Evolutionary conservation across 2,113 vertebrate genomes (phyloP).

Genomic region (Corythornis madagascariensis): DNA sequence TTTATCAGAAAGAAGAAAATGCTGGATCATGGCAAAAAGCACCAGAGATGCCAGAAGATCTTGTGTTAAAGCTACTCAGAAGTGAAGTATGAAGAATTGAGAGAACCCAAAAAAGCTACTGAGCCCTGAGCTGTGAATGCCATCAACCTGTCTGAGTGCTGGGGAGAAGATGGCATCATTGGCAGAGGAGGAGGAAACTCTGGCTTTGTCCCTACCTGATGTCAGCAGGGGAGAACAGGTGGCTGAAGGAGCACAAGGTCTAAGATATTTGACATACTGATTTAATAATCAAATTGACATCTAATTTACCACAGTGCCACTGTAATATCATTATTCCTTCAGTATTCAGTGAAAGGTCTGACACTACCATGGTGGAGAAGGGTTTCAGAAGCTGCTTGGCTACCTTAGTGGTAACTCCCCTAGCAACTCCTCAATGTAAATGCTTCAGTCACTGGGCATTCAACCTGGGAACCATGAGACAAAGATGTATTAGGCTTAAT

Average conservation of each 20-base stretch:
- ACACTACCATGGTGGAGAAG: background rate
- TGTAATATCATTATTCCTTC: background rate
- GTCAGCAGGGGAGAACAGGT: background rate
- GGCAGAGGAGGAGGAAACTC: background rate
- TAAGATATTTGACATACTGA: background rate
- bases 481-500: background rate
- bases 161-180: background rate
- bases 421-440: background rate
- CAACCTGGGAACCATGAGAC: background rate
- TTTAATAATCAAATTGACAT: background rate
- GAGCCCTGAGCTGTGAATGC: background rate
- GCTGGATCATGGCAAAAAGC: background rate
- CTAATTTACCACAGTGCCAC: background rate
- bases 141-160: background rate
- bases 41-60: background rate
- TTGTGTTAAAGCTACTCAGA: background rate
- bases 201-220: background rate
- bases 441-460: background rate
- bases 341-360: background rate
- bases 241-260: background rate
- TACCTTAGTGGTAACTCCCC: background rate
- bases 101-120: background rate
- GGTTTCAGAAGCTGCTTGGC: background rate
- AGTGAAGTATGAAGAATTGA: background rate
- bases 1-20: background rate